These are phyloP conservation scores for Brachypalpus laphriformis DNA, from an alignment of 2,888 invertebrate species.

Conservation along the genomic window DNA sequence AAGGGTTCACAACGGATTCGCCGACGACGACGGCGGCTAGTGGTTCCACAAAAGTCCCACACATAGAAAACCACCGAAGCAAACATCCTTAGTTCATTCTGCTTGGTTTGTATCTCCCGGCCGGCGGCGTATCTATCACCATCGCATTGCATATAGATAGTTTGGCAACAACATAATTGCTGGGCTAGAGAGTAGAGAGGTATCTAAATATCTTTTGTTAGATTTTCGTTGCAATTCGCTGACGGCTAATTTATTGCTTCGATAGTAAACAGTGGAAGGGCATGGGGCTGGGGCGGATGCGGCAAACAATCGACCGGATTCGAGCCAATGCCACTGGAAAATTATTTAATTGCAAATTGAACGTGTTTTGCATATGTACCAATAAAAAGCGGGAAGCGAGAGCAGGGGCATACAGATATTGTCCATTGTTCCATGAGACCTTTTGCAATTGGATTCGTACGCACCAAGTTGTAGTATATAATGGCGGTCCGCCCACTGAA, in stretches of 20 bases:
- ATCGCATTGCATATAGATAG: conserved; percentile 44
- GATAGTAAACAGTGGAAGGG: conserved; percentile 25
- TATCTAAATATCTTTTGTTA: conserved; percentile 72
- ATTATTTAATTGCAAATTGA: conserved; percentile 74
- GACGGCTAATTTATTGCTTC: conserved; percentile 69
- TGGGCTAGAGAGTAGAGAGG: conserved; percentile 25
- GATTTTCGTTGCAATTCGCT: conserved; percentile 71
- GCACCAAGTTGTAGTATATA: background rate
- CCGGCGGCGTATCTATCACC: conserved; percentile 33
- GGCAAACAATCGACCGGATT: conserved; percentile 72
- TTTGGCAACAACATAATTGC: conserved; percentile 73
- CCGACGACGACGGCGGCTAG: conserved; percentile 36
- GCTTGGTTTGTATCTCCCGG: conserved; percentile 46
- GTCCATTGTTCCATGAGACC: conserved; percentile 43
- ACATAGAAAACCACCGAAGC: conserved; percentile 73
- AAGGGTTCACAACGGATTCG: conserved; percentile 60
- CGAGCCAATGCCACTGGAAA: conserved; percentile 72
- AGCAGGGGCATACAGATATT: no score
- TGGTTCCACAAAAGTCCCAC: conserved; percentile 50
- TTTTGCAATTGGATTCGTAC: conserved; percentile 15
- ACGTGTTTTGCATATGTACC: conserved; percentile 69
- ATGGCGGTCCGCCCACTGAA: background rate
- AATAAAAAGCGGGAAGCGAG: background rate
- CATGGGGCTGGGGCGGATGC: conserved; percentile 63
- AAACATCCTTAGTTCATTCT: conserved; percentile 71